phyloP scores from a whole-genome alignment of 1,140 invertebrate genomes.

The Tetramorium parvispinum region DNA sequence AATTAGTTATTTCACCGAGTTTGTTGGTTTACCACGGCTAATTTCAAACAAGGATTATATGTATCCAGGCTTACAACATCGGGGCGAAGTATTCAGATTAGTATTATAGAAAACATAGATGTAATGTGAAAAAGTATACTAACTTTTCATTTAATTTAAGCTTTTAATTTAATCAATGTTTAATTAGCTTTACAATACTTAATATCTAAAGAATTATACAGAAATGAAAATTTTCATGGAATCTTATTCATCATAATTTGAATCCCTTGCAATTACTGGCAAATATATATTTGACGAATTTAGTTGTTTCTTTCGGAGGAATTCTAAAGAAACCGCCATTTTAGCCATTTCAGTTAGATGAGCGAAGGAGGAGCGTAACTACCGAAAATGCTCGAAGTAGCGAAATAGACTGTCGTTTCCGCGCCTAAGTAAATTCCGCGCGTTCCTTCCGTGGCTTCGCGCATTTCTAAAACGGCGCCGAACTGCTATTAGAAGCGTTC shows the following conservation, averaged over 20 bases:
- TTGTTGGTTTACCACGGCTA: conserved; percentile 69
- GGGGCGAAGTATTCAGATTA: background rate
- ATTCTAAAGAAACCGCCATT: background rate
- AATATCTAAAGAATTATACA: background rate
- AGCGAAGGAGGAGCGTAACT: conserved; percentile 54
- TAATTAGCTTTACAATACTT: background rate
- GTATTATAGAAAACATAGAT: background rate
- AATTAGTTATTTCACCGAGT: conserved; percentile 75
- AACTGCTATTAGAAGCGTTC: conserved; percentile 54
- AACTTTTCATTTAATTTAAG: background rate
- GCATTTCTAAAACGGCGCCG: conserved; percentile 32
- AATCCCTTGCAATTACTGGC: background rate
- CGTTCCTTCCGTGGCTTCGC: conserved; percentile 33
- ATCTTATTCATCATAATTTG: background rate
- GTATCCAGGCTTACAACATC: conserved; percentile 3
- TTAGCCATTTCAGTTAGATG: background rate
- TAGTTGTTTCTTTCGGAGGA: background rate
- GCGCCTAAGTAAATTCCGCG: conserved; percentile 65
- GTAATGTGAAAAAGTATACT: background rate
- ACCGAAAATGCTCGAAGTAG: conserved; percentile 67
- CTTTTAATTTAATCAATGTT: background rate
- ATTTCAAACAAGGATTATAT: conserved; percentile 36
- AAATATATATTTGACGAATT: background rate
- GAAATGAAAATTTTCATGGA: background rate
- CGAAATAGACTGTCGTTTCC: conserved; percentile 54